These are phyloP conservation scores for Crossaster papposus DNA, from an alignment of 53 echinoderm and acorn worm genomes.

Conservation along the genomic window DNA sequence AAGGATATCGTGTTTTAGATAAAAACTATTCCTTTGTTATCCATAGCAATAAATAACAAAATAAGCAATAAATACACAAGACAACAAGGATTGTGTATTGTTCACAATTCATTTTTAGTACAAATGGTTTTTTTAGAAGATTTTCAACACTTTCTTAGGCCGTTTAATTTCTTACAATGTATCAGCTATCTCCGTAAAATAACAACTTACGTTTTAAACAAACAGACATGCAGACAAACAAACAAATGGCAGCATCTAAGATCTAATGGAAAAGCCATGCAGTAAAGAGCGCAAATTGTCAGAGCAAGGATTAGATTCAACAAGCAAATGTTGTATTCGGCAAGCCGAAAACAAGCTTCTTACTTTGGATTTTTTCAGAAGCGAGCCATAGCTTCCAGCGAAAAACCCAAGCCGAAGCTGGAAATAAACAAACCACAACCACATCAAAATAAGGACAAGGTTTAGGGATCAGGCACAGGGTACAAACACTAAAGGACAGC, in stretches of 20 bases:
- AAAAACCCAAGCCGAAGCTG: background rate
- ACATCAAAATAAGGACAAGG: background rate
- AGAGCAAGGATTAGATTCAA: background rate
- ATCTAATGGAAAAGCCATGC: background rate
- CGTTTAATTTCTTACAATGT: background rate
- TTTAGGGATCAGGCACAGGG: background rate
- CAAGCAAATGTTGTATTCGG: background rate
- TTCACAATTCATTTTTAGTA: too few relatives aligned
- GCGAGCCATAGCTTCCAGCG: conserved; percentile 11
- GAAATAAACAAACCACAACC: background rate
- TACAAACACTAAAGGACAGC: background rate
- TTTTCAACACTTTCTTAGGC: too few relatives aligned
- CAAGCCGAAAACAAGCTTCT: background rate
- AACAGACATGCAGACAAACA: background rate
- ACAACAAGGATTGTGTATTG: too few relatives aligned
- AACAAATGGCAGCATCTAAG: background rate
- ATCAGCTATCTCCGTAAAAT: background rate
- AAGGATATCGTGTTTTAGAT: too few relatives aligned
- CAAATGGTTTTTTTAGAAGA: too few relatives aligned
- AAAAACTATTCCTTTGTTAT: too few relatives aligned
- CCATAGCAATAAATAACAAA: too few relatives aligned
- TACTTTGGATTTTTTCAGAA: conserved; percentile 34
- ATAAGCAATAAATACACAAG: too few relatives aligned
- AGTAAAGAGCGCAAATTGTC: background rate
- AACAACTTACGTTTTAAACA: background rate